Evolutionary conservation across 2,888 invertebrate species (phyloP), one percentile per base, ranked within the genome.

Genomic region (Papilio gigon): DNA sequence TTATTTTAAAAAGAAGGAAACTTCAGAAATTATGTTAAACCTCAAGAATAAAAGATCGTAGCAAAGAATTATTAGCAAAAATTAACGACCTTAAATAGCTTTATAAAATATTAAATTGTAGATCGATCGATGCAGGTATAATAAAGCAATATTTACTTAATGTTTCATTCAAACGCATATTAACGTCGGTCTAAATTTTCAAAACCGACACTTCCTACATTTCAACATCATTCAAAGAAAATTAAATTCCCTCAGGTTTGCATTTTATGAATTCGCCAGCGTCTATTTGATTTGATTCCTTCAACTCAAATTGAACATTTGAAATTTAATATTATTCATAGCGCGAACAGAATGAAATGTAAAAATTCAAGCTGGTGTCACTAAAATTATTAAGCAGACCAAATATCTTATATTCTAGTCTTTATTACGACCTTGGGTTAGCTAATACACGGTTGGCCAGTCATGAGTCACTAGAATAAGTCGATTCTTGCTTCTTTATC

Each of bases 211-310:
- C 30, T 53, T 50, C 14, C 25, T 53, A 27, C 17, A 53, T 53
- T 30, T 30, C n/a, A 9, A 27, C 5, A 53, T 8, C 27, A 53
- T 30, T 53, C 27, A 2, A 17, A 53, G 53, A 30, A 53, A 53
- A 53, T 53, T 53, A 30, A 53, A 53, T 53, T 53, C 30, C 17
- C n/a, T 53, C 53, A 53, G n/a, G 53, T 53, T 53, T 30, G n/a
- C 53, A 30, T 53, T 53, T 53, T 53, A 53, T 53, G 53, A 53
- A 53, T 53, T 53, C 53, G 12, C 53, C 17, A 9, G 53, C 30
- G 30, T 53, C 53, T 53, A 53, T 53, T 53, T 53, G 53, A 27
- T 53, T 30, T 53, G 53, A n/a, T 53, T 53, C 53, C 27, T 53
- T 53, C n/a, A 30, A 53, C n/a, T 30, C 27, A 53, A 53, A 53